Base-by-base conservation (phyloP, 2,113 vertebrate species). In the Salvator merianae region DNA sequence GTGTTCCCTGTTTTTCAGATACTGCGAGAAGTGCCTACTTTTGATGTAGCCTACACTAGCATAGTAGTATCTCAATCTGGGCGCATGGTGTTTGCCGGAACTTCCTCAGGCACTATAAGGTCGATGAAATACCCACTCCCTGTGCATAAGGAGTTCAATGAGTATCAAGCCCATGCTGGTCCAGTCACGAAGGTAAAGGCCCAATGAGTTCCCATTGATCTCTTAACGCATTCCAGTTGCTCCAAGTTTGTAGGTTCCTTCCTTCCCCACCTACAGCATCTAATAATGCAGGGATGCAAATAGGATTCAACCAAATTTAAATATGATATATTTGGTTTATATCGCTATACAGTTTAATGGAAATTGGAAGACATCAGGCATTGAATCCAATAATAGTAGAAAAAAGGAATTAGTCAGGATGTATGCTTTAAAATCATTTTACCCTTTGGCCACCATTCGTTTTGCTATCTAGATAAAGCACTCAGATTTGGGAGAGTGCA, bases 151-250 rank as follows among this genome's bases (percentile, higher is more conserved):
- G 97, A 98, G 74, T 99, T 97, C 96, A 95, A 94, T 0, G 96
- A 97, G 83, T 98, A 98, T 91, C 97, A 97, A 91, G 98, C 96
- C 72, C 99, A 99, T 75, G 94, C 96, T 36, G 96, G 95, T n/a
- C 94, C 98, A n/a, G 71, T 99, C 85, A 98, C 96, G 78, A 99
- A 97, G 97, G 99, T 99, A 90, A 93, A 32, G 40, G 47, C 0
- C 77, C 30, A 80, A 73, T 83, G 40, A 81, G 83, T 78, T 47
- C 6, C 14, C 77, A 20, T 1, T 0, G 7, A 78, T 12, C n/a
- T 73, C 30, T 20, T 59, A 16, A 28, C 40, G 22, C 63, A 84
- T 6, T 26, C 85, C 55, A 20, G 47, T 26, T 10, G 0, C 0
- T 32, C 36, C 74, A 70, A 66, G 4, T 90, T 88, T 78, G 74